These are phyloP conservation scores for Diorhabda sublineata DNA, from an alignment of 1,140 invertebrate species.

Conservation along the genomic window DNA sequence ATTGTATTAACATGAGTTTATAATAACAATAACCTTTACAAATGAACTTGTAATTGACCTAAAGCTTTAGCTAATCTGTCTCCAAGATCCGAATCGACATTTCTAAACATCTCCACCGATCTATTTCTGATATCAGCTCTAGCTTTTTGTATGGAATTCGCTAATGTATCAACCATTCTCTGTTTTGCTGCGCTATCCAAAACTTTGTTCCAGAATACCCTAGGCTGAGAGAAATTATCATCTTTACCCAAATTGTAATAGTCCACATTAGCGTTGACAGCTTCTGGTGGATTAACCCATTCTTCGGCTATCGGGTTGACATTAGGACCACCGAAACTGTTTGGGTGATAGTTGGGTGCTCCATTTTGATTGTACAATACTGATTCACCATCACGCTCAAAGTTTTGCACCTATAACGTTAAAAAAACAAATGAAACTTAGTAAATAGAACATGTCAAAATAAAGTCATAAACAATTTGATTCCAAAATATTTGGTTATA, in stretches of 20 bases:
- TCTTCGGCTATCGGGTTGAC: slow-evolving; percentile 51
- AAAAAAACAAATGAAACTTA: not conserved
- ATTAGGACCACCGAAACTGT: slow-evolving; percentile 75
- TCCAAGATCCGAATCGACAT: slow-evolving; percentile 27
- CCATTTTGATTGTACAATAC: slow-evolving; percentile 57
- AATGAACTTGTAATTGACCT: not conserved
- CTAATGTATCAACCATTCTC: slow-evolving; percentile 78
- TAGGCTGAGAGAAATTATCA: slow-evolving; percentile 86
- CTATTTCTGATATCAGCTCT: slow-evolving; percentile 32
- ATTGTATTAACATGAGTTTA: too few species aligned
- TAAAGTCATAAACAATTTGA: too few species aligned
- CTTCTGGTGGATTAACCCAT: slow-evolving; percentile 50
- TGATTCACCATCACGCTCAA: slow-evolving; percentile 76
- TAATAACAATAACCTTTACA: not conserved
- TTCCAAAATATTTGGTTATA: too few species aligned
- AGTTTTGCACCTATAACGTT: slow-evolving; percentile 55
- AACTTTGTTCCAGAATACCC: slow-evolving; percentile 76
- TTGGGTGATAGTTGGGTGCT: slow-evolving; percentile 86
- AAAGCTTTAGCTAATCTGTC: slow-evolving; percentile 11
- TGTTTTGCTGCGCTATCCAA: slow-evolving; percentile 68
- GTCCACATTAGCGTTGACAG: slow-evolving; percentile 54
- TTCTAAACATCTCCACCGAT: slow-evolving; percentile 26
- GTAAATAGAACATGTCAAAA: too few species aligned
- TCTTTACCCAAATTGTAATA: slow-evolving; percentile 73
- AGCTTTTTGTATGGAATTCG: slow-evolving; percentile 70